Evolutionary conservation across 2,888 invertebrate genomes (phyloP).

Genomic region (Cerceris rybyensis): DNA sequence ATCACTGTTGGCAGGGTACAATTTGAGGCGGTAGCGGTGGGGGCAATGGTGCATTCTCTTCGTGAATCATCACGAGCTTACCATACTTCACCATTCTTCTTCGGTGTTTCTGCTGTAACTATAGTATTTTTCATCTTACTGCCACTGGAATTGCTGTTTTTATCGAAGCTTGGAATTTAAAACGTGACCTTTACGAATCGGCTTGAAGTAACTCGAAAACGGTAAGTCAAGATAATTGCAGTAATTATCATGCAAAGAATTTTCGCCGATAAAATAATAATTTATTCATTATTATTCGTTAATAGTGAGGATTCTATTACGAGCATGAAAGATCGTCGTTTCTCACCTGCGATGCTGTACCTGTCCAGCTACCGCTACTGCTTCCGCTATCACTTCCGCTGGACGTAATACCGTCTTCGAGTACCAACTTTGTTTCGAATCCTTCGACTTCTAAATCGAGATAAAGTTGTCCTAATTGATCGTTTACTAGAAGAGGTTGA

Average conservation of each 20-base stretch:
- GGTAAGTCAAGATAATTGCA: too few species aligned
- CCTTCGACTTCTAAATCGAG: slow-evolving; percentile 87
- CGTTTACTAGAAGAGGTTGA: slow-evolving; percentile 88
- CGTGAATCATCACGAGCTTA: slow-evolving; percentile 87
- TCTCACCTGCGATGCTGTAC: slow-evolving; percentile 74
- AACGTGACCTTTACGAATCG: not conserved
- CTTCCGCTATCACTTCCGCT: slow-evolving; percentile 82
- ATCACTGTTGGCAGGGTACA: slow-evolving; percentile 56
- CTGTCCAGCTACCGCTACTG: slow-evolving; percentile 76
- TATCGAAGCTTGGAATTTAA: not conserved
- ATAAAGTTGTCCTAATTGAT: slow-evolving; percentile 88
- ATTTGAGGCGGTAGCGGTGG: slow-evolving; percentile 75
- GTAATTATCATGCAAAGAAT: too few species aligned
- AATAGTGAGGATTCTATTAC: not conserved
- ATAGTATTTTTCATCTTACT: slow-evolving; percentile 9
- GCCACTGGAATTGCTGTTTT: slow-evolving; percentile 7
- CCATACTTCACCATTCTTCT: slow-evolving; percentile 83
- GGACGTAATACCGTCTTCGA: slow-evolving; percentile 86
- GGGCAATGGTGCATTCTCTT: slow-evolving; percentile 88
- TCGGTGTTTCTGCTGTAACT: slow-evolving; percentile 79
- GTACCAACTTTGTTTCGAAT: slow-evolving; percentile 83
- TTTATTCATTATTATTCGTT: too few species aligned
- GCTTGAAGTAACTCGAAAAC: too few species aligned
- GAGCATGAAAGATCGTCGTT: not conserved
- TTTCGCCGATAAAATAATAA: too few species aligned